Percentiles rank a stretch among this genome's conserved stretches.
Conservation (phyloP, 2,113 vertebrate genomes). For the Colius striatus region DNA sequence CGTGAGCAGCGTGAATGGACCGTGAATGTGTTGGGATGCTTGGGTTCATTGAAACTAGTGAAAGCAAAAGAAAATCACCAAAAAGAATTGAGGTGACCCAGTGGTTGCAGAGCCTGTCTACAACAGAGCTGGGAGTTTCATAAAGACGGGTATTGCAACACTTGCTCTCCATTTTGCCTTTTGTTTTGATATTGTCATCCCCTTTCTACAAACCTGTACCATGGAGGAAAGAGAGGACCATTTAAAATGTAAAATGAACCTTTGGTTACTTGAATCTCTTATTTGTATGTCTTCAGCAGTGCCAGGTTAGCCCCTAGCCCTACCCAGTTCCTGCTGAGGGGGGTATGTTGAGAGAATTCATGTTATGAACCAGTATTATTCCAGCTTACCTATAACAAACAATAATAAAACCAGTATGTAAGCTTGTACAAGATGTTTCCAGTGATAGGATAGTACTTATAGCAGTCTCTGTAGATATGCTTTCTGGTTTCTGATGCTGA, state of each 20-base stretch:
- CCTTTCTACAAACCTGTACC: not conserved
- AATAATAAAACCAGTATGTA: not conserved
- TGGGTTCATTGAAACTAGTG: not conserved
- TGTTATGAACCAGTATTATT: not conserved
- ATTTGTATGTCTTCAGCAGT: not conserved
- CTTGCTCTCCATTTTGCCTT: not conserved
- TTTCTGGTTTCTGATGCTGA: not conserved
- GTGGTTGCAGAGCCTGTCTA: not conserved
- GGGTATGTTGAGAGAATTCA: not conserved
- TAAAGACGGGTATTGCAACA: not conserved
- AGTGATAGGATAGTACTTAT: not conserved
- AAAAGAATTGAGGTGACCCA: not conserved
- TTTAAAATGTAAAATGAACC: not conserved
- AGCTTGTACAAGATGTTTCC: not conserved
- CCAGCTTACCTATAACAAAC: not conserved
- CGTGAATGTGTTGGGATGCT: not conserved
- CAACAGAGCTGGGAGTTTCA: not conserved
- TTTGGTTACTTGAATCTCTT: not conserved
- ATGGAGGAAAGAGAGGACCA: not conserved
- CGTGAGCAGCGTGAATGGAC: not conserved
- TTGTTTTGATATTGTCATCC: not conserved
- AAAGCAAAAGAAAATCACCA: not conserved
- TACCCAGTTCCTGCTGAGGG: not conserved
- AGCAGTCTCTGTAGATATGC: not conserved
- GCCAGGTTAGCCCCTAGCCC: not conserved